Percentiles rank a stretch among this genome's conserved stretches.
These are phyloP conservation scores for Neopipo cinnamomea DNA, from an alignment of 2,113 vertebrate genomes.

Conservation along the genomic window DNA sequence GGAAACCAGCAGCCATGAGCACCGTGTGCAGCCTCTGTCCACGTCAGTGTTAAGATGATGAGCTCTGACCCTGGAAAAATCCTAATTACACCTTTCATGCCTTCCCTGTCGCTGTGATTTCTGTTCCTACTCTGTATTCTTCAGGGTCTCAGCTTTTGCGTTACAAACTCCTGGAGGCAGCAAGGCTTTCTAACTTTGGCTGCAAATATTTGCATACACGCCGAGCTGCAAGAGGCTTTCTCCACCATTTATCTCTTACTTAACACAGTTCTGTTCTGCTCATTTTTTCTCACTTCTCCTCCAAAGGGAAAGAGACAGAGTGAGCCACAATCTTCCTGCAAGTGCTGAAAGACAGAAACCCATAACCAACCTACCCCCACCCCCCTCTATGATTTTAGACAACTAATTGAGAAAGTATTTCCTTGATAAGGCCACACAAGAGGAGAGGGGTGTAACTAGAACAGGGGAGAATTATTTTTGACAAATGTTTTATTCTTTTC, in stretches of 20 bases:
- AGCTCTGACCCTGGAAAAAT: background rate
- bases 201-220: background rate
- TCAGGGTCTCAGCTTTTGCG: background rate
- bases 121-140: background rate
- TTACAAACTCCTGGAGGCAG: background rate
- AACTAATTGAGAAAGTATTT: background rate
- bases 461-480: background rate
- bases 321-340: background rate
- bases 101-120: background rate
- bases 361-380: background rate
- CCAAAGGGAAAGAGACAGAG: background rate
- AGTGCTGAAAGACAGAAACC: background rate
- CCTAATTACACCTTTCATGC: background rate
- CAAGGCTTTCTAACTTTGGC: background rate
- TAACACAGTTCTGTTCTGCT: background rate
- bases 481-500: background rate
- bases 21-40: fast-evolving
- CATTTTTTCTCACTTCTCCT: background rate
- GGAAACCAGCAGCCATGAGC: background rate
- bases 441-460: background rate
- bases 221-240: background rate
- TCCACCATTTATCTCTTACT: background rate
- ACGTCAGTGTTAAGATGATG: background rate
- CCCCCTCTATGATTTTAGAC: background rate
- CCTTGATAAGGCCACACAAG: background rate